Percentiles rank a stretch among this genome's conserved stretches.
phyloP scores from a whole-genome alignment of 2,888 invertebrate genomes.

The Metacarcinus magister region DNA sequence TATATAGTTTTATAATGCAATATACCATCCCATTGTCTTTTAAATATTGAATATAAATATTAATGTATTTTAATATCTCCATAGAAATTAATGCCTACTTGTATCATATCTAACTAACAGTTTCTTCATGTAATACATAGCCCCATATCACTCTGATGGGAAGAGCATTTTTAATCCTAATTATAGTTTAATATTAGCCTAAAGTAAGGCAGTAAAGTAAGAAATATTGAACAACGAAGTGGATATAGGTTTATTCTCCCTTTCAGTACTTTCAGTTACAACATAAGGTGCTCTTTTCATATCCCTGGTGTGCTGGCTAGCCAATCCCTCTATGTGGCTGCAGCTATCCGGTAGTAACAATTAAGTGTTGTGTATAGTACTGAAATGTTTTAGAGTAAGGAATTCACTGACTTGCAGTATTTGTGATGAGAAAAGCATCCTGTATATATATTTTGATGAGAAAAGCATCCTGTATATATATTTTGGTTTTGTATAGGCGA shows the following conservation, averaged over 20 bases:
- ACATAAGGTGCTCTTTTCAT: conserved; percentile 31
- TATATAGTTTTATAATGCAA: background rate
- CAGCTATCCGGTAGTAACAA: background rate
- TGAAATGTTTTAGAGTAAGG: background rate
- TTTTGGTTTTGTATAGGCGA: background rate
- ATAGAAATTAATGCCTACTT: background rate
- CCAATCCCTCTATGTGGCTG: background rate
- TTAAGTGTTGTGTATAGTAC: background rate
- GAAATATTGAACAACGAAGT: conserved; percentile 1
- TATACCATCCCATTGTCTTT: background rate
- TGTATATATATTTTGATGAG: background rate
- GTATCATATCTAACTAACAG: background rate
- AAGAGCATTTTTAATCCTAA: background rate
- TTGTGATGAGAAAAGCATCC: conserved; percentile 49
- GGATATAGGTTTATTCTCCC: background rate
- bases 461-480: conserved; percentile 7
- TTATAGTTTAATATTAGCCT: background rate
- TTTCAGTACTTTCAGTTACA: background rate
- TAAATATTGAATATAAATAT: background rate
- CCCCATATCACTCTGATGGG: background rate
- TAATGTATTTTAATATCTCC: background rate
- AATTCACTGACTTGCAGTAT: background rate
- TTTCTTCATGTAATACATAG: background rate
- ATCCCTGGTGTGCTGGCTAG: background rate
- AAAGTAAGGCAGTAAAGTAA: background rate